Evolutionary conservation across 35 echinoderm and acorn worm species (phyloP).

Genomic region (Strongylocentrotus purpuratus): DNA sequence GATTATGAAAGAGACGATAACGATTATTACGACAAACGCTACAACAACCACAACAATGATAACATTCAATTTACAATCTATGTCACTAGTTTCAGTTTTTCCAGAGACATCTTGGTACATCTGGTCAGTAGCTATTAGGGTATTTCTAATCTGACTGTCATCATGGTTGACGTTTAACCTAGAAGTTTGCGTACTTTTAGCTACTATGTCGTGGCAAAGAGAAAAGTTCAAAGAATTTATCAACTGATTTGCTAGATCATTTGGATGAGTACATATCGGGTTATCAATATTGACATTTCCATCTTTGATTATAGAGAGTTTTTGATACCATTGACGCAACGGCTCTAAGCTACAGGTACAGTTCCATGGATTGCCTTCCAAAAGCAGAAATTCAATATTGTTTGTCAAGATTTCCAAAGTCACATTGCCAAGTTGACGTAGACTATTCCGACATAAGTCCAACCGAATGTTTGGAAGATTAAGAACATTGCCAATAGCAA

Average conservation of each 20-base stretch:
- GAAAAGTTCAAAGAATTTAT: not conserved
- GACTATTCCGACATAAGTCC: not conserved
- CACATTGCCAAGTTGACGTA: not conserved
- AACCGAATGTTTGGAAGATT: not conserved
- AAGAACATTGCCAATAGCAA: not conserved
- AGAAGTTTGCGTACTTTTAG: not conserved
- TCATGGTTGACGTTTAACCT: too few relatives aligned
- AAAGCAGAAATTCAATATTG: not conserved
- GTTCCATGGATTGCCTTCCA: not conserved
- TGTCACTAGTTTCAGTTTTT: not conserved
- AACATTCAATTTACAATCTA: not conserved
- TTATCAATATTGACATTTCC: not conserved
- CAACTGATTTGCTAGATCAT: not conserved
- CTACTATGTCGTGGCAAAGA: not conserved
- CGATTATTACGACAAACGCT: not conserved
- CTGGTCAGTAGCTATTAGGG: too few relatives aligned
- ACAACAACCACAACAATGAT: not conserved
- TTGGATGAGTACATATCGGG: not conserved
- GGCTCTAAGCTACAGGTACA: not conserved
- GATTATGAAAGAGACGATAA: not conserved
- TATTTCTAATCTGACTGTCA: too few relatives aligned
- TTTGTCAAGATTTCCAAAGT: not conserved
- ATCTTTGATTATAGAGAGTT: not conserved
- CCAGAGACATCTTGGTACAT: not conserved
- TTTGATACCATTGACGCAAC: not conserved